Conservation (phyloP, 2,113 vertebrate species). For the Xenus cinereus region DNA sequence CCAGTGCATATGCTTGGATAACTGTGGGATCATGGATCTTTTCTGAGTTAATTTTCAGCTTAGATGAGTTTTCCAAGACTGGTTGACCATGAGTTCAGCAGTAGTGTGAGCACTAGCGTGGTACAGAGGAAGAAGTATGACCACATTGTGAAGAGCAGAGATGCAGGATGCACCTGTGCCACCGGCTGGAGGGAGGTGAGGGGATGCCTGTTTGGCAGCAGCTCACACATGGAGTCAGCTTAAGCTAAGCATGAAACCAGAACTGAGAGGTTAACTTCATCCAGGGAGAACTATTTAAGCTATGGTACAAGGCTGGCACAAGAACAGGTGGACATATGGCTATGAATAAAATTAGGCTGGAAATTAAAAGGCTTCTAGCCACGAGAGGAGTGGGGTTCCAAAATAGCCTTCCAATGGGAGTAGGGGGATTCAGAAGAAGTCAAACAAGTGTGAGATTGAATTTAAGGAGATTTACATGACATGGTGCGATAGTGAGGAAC, state of each 20-base stretch:
- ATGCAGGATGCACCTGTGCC: neutral
- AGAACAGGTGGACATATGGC: neutral
- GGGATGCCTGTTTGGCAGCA: neutral
- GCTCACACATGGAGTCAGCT: neutral
- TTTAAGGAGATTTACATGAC: neutral
- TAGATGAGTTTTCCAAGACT: neutral
- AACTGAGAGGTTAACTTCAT: neutral
- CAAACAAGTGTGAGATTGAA: neutral
- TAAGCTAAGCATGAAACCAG: neutral
- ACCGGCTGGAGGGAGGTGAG: neutral
- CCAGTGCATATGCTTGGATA: neutral
- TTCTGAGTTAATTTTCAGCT: neutral
- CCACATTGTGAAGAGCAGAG: neutral
- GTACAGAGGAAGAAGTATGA: neutral
- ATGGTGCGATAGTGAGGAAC: neutral
- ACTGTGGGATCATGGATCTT: neutral
- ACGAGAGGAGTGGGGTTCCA: neutral
- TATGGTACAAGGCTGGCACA: neutral
- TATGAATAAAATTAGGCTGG: neutral
- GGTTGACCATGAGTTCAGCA: neutral
- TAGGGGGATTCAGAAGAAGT: neutral
- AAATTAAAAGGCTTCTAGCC: conserved; percentile 27
- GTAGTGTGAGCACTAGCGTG: rapidly evolving
- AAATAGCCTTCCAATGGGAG: neutral
- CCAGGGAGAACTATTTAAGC: neutral